Evolutionary conservation across 1,140 invertebrate genomes (phyloP), one percentile per base, ranked within the genome.

Genomic region (Diabrotica undecimpunctata): DNA sequence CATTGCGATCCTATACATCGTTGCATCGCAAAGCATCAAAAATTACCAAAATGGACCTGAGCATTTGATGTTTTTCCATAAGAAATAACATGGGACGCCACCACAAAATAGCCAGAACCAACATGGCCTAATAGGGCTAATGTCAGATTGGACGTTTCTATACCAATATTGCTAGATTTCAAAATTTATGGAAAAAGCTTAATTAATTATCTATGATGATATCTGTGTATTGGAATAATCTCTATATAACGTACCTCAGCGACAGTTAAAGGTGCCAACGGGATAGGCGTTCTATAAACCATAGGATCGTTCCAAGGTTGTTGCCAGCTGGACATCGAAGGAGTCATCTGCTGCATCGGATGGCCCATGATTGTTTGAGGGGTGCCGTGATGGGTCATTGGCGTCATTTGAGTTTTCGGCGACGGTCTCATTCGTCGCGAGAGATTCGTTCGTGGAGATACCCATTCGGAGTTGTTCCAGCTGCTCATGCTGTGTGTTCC

Each of bases 181-280:
- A 25, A 25, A 25, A 25, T 1, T 25, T 25, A 25, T 25, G 25
- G 1, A 25, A 25, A 25, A 4, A 25, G 4, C 25, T 25, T 25
- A 1, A 25, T 25, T 25, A 2, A 25, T 25, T 1, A 25, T 25
- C 25, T 25, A 25, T 4, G 25, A 25, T 25, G 25, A 25, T 25
- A 25, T 25, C 25, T 25, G 4, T 25, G 25, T 25, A 25, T 25
- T 25, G 25, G 25, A 25, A 25, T 25, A 25, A 25, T 25, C 25
- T 25, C 4, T 25, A 25, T 25, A 25, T 25, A 25, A 25, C 25
- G 25, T 38, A 62, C 61, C 61, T 54, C 53, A 38, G 72, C 14
- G 37, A 57, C 37, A 9, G 67, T 66, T 14, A 73, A 65, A 5
- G 69, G 66, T 50, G 71, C 68, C 8, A 73, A 12, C 8, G 65